Evolutionary conservation across 2,888 invertebrate genomes (phyloP).

Genomic region (Drosophila diplacantha): DNA sequence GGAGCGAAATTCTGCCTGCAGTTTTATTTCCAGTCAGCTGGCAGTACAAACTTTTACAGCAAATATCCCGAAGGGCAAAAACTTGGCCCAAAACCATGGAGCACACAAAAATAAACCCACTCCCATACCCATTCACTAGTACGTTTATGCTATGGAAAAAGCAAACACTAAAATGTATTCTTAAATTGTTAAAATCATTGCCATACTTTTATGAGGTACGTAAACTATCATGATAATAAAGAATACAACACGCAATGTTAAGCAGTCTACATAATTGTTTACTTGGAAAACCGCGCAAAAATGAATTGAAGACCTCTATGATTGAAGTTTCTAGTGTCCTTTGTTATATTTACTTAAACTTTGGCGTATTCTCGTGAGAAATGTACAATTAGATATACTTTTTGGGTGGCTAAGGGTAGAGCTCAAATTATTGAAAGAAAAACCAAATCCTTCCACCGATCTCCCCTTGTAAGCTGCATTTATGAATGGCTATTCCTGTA

Average conservation of each 20-base stretch:
- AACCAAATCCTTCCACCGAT: background rate
- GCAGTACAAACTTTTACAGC: slow-evolving; percentile 26
- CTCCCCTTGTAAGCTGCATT: background rate
- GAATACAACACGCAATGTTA: background rate
- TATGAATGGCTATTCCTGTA: background rate
- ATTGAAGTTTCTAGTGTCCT: no score
- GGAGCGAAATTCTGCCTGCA: slow-evolving; percentile 12
- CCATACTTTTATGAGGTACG: background rate
- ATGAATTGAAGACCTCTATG: no score
- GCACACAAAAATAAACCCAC: slow-evolving; percentile 14
- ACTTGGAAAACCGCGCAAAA: no score
- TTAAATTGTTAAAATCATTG: background rate
- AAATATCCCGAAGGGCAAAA: slow-evolving; percentile 32
- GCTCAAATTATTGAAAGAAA: background rate
- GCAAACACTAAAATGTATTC: background rate
- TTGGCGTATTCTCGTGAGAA: background rate
- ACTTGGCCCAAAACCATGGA: slow-evolving; percentile 22
- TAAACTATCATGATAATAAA: background rate
- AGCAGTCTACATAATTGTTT: no score
- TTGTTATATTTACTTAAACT: background rate
- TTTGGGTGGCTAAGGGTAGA: background rate
- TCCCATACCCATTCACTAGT: background rate
- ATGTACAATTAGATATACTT: background rate
- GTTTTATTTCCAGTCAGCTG: slow-evolving; percentile 27
- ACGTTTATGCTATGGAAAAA: background rate